Evolutionary conservation across 2,888 invertebrate species (phyloP), one percentile per base, ranked within the genome.

Genomic region (Heliconius ismenius): DNA sequence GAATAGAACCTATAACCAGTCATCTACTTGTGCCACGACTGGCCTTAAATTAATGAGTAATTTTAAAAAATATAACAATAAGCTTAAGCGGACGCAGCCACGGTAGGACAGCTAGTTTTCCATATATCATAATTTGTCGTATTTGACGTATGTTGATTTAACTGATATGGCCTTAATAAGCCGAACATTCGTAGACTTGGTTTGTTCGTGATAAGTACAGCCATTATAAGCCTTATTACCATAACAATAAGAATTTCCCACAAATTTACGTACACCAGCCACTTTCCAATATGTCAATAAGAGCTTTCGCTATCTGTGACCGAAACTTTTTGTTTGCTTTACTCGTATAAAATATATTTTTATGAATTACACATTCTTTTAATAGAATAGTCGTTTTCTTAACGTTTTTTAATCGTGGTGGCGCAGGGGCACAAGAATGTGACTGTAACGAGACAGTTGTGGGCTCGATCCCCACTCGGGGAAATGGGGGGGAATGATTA

Each of bases 271-370:
- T 68, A 63, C 26, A n/a, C 62, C 75, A 39, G 85, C 87, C 87
- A 92, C 93, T 93, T 93, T 93, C 93, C 89, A 93, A 90, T 91
- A 87, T 91, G 92, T 93, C 92, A 92, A 93, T 91, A 92, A 87
- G 88, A 91, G 92, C 93, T 93, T 93, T 93, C 93, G 93, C 93
- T 93, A 91, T 93, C 92, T 88, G 88, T 91, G 91, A 89, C 91
- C 90, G 89, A 88, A 87, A 83, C 82, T 86, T 87, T 88, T 88
- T 91, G 86, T 92, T 92, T 91, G 87, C 88, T 91, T 90, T 89
- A 89, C 85, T 86, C 88, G 84, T 92, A 92, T 89, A 85, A 86
- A 88, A 88, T 85, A 88, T 87, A 86, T 87, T 86, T 88, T 87
- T 58, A 58, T 70, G 26, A 32, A 70, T 70, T 58, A 70, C 58